Percentiles rank a stretch among this genome's conserved stretches.
phyloP scores from a whole-genome alignment of 2,113 vertebrate genomes.

The Rhinichthys klamathensis region DNA sequence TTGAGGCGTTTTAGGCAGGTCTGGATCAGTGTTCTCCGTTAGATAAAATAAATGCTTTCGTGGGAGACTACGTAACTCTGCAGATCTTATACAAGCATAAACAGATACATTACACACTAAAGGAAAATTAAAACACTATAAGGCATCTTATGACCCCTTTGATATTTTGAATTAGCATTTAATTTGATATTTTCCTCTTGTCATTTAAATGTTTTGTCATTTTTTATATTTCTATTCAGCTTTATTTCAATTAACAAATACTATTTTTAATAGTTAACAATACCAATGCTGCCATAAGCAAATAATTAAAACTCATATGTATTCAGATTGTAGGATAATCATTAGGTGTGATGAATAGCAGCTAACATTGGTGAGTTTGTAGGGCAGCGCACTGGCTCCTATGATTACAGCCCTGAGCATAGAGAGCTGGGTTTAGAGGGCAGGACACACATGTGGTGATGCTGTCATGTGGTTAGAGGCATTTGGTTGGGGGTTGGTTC shows the following conservation, averaged over 20 bases:
- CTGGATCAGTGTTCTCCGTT: too few relatives aligned
- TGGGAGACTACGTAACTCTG: too few relatives aligned
- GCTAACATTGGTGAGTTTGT: not conserved
- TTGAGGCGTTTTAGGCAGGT: too few relatives aligned
- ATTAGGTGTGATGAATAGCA: not conserved
- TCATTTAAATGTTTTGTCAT: not conserved
- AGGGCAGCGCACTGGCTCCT: not conserved
- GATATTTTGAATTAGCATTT: not conserved
- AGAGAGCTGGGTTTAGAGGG: conserved; percentile 46
- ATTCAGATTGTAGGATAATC: not conserved
- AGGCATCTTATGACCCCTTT: not conserved
- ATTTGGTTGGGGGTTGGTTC: conserved; percentile 11
- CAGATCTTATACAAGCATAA: too few relatives aligned
- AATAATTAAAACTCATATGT: not conserved
- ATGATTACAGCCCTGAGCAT: conserved; percentile 64
- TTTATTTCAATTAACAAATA: not conserved
- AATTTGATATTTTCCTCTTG: not conserved
- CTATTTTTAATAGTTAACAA: not conserved
- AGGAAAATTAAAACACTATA: too few relatives aligned
- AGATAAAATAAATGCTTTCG: too few relatives aligned
- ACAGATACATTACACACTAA: too few relatives aligned
- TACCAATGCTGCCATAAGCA: not conserved
- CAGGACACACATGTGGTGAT: conserved; percentile 9
- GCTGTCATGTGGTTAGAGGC: conserved; percentile 19
- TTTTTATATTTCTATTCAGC: not conserved